These are phyloP conservation scores for Tinea trinotella DNA, from an alignment of 2,888 invertebrate genomes.

Conservation along the genomic window DNA sequence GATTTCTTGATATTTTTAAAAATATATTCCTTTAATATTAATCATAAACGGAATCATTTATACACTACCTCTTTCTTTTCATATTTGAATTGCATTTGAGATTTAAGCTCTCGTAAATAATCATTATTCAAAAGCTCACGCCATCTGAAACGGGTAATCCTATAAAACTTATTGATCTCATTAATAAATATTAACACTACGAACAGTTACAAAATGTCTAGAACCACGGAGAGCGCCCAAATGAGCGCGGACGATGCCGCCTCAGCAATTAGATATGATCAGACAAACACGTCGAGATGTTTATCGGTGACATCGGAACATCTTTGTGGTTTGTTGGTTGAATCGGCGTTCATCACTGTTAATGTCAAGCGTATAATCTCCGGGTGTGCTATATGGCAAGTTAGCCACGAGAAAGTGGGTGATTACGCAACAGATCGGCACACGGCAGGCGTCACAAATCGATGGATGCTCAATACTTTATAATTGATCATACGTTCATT, in stretches of 20 bases:
- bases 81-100: slow-evolving; percentile 55
- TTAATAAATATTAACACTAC: not conserved
- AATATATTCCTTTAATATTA: no score
- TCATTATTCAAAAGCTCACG: slow-evolving; percentile 54
- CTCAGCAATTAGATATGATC: not conserved
- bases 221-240: not conserved
- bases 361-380: slow-evolving; percentile 10
- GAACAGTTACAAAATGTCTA: not conserved
- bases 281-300: slow-evolving; percentile 6
- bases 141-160: slow-evolving; percentile 41
- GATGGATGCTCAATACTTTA: slow-evolving; percentile 3
- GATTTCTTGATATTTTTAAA: no score
- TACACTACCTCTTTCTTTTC: slow-evolving; percentile 47
- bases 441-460: not conserved
- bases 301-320: slow-evolving; percentile 10
- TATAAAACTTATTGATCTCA: not conserved
- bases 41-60: slow-evolving; percentile 5
- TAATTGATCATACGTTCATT: not conserved
- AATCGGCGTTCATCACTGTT: slow-evolving; percentile 3
- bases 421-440: not conserved
- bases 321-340: not conserved
- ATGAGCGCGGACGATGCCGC: slow-evolving; percentile 13
- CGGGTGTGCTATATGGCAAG: not conserved
- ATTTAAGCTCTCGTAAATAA: slow-evolving; percentile 52
- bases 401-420: slow-evolving; percentile 3